A percentile compares a stretch with the other conserved stretches of the same genome.
Evolutionary conservation across 2,113 vertebrate species (phyloP).

Genomic region (Corvus cornix): DNA sequence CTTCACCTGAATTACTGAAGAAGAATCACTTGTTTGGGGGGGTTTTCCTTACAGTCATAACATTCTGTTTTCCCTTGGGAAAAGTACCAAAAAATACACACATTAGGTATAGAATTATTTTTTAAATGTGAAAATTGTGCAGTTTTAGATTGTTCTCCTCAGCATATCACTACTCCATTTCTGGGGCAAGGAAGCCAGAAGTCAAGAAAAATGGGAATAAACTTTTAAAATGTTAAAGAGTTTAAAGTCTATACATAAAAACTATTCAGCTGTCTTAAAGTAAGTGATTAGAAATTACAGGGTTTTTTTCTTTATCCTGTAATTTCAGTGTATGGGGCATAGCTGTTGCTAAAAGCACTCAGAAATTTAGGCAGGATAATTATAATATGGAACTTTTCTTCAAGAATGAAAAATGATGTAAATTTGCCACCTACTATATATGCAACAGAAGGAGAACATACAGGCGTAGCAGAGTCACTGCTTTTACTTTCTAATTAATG

Average conservation of each 20-base stretch:
- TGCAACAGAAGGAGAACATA: background rate
- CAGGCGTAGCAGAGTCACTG: background rate
- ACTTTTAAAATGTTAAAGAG: background rate
- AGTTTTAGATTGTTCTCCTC: background rate
- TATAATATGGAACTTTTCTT: background rate
- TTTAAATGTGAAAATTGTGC: background rate
- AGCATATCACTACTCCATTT: background rate
- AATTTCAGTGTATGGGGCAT: background rate
- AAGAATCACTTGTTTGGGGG: background rate
- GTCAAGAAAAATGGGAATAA: background rate
- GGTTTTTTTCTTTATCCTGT: background rate
- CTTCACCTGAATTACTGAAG: background rate
- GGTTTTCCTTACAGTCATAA: background rate
- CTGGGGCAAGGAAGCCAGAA: background rate
- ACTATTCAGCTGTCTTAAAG: background rate
- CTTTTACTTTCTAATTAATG: background rate
- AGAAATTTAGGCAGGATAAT: background rate
- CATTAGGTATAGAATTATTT: background rate
- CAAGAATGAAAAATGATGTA: background rate
- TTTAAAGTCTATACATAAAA: background rate
- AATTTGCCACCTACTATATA: background rate
- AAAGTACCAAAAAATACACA: background rate
- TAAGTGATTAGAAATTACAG: background rate
- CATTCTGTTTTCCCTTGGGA: background rate
- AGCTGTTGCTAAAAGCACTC: background rate